Conservation (phyloP, 2,888 invertebrate genomes). For the Clitarchus hookeri region DNA sequence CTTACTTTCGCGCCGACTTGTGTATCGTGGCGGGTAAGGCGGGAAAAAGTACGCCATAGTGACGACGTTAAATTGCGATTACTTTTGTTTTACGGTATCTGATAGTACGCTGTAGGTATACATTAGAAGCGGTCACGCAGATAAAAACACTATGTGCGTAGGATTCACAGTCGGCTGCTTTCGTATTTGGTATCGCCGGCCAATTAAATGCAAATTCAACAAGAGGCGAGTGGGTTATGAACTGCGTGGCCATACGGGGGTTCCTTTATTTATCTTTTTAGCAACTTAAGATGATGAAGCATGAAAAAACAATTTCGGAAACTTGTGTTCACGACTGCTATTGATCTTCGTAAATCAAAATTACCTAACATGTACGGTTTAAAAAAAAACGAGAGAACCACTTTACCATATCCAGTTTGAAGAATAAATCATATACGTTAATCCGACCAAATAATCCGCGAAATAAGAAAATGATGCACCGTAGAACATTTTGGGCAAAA, state of each 20-base stretch:
- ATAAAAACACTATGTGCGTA: too few species aligned
- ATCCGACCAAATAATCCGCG: neutral
- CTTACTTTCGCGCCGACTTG: too few species aligned
- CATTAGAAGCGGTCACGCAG: too few species aligned
- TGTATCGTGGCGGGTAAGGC: too few species aligned
- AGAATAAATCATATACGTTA: neutral
- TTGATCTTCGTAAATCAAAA: neutral
- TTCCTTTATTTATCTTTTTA: neutral
- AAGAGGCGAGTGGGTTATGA: neutral
- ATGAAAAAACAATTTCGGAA: neutral
- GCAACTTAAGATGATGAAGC: neutral
- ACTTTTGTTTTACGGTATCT: too few species aligned
- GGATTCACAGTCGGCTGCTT: neutral
- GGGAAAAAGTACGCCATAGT: too few species aligned
- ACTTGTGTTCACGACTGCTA: neutral
- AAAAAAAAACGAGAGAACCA: neutral
- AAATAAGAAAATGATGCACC: neutral
- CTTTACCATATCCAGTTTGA: neutral
- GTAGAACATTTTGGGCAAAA: neutral
- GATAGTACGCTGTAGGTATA: too few species aligned
- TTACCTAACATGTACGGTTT: neutral
- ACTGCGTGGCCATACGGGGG: neutral
- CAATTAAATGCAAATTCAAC: neutral
- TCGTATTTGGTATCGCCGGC: neutral
- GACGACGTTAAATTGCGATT: too few species aligned